phyloP scores from a whole-genome alignment of 2,113 vertebrate species.

The Gasterosteus aculeatus region DNA sequence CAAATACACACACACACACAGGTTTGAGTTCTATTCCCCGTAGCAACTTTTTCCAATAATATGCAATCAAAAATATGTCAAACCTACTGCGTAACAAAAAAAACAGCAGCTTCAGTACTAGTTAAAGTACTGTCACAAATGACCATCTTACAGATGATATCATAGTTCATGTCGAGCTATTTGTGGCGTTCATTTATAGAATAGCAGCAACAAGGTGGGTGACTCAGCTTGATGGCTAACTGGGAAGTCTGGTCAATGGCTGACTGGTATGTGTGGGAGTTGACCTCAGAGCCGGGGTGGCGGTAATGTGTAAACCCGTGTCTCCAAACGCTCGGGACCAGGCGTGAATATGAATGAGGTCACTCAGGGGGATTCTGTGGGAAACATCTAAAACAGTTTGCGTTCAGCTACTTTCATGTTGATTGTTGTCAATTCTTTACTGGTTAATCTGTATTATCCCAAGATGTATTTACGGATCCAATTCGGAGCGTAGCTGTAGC shows the following conservation, averaged over 20 bases:
- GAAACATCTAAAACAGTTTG: slow-evolving; percentile 5
- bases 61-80: neutral
- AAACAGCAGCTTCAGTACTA: slow-evolving; percentile 6
- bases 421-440: slow-evolving; percentile 15
- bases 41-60: neutral
- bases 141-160: slow-evolving; percentile 26
- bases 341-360: slow-evolving; percentile 67
- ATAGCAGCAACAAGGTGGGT: slow-evolving; percentile 13
- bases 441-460: slow-evolving; percentile 24
- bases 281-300: slow-evolving; percentile 27
- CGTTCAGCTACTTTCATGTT: slow-evolving; percentile 19
- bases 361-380: neutral
- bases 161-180: neutral
- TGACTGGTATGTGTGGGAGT: slow-evolving; percentile 69
- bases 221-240: slow-evolving; percentile 57
- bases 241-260: slow-evolving; percentile 57
- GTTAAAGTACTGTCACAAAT: neutral
- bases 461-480: slow-evolving; percentile 27
- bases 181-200: slow-evolving; percentile 43
- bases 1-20: slow-evolving; percentile 7
- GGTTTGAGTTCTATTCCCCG: neutral
- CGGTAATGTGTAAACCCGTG: slow-evolving; percentile 71
- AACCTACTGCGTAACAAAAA: neutral
- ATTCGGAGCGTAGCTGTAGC: slow-evolving; percentile 16
- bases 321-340: slow-evolving; percentile 44